These are phyloP conservation scores for Anorthoa munda DNA, from an alignment of 2,888 invertebrate genomes.

Conservation along the genomic window DNA sequence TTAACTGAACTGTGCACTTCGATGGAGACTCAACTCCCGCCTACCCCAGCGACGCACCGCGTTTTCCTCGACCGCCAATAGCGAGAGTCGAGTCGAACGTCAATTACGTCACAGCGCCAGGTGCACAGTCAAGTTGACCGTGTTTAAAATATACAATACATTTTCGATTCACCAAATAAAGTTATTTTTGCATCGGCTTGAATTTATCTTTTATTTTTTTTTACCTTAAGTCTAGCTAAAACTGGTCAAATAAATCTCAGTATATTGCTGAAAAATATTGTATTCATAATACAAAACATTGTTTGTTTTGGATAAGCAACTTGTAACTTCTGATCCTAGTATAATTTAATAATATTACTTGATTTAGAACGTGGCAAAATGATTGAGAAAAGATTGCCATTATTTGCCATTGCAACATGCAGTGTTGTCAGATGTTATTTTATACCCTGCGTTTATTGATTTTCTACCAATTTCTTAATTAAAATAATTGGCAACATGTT, in stretches of 20 bases:
- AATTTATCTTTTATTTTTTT: constrained; percentile 6
- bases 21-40: too few relatives aligned
- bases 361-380: constrained; percentile 3
- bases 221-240: constrained; percentile 29
- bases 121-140: too few relatives aligned
- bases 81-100: too few relatives aligned
- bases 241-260: constrained; percentile 8
- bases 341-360: constrained; percentile 6
- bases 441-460: constrained; percentile 33
- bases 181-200: constrained; percentile 4
- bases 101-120: too few relatives aligned
- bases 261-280: constrained; percentile 25
- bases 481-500: constrained; percentile 50
- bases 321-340: constrained; percentile 6
- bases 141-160: constrained; percentile 17
- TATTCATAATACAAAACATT: constrained; percentile 33
- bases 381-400: constrained; percentile 20
- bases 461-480: constrained; percentile 27
- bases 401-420: constrained; percentile 2
- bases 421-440: constrained; percentile 34
- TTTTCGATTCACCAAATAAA: constrained; percentile 32
- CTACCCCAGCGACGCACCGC: too few relatives aligned
- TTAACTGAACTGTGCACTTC: too few relatives aligned
- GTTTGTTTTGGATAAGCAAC: constrained; percentile 6
- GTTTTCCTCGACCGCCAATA: too few relatives aligned